Evolutionary conservation across 2,888 invertebrate genomes (phyloP), one percentile per base, ranked within the genome.

Genomic region (Andricus curvator): DNA sequence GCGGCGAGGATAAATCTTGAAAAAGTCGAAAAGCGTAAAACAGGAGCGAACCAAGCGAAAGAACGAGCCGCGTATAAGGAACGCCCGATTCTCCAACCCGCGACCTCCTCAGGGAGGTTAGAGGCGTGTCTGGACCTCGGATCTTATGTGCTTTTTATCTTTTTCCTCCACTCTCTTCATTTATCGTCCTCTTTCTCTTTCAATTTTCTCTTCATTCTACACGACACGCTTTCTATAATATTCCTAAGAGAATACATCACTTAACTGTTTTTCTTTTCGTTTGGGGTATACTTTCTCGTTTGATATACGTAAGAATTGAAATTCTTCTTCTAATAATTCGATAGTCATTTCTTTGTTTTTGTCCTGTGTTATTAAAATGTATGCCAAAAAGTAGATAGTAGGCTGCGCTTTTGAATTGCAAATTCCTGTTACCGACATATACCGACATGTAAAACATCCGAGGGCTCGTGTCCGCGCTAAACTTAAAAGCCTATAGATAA

Each of bases 1-100:
- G 91, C 91, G 88, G 87, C 88, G 88, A 88, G 90, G 90, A 92
- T 92, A 92, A 92, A 92, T 92, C 92, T 91, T 90, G 90, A 88
- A 90, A 89, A 91, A 91, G 92, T 92, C 92, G 92, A 92, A 92
- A 92, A 90, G 92, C 92, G 92, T 92, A 90, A 90, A 90, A 90
- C 89, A 87, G 88, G 82, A 81, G 83, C 84, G 80, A 82, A 82
- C 80, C 78, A 83, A 81, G 81, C 82, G 78, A 65, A 60, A 80
- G 76, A 48, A 51, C 51, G 66, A 41, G 78, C 68, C 20, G 51
- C 29, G 84, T 84, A 86, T 82, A 86, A 87, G 86, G 82, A 88
- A 84, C 84, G 84, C 85, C 85, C 83, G 83, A 78, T 86, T 84
- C 84, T 85, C 82, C 77, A 78, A 81, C 81, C 84, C 82, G 82